A percentile compares a stretch with the other conserved stretches of the same genome.
Evolutionary conservation across 2,888 invertebrate species (phyloP).

Genomic region (Lucinisca nassula): DNA sequence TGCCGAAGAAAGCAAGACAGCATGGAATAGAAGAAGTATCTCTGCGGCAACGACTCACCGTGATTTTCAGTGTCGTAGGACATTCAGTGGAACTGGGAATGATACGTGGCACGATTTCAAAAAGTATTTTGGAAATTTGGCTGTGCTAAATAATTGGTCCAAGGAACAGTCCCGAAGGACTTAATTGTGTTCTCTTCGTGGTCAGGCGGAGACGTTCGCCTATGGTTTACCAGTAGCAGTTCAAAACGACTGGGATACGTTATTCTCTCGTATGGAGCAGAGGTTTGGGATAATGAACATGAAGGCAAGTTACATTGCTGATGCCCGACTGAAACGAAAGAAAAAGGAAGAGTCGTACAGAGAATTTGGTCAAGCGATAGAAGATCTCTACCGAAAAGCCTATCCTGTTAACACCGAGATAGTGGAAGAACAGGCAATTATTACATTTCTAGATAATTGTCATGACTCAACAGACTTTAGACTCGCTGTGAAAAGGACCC

Average conservation of each 20-base stretch:
- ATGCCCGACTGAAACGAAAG: constrained; percentile 37
- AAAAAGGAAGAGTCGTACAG: constrained; percentile 37
- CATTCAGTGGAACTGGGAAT: constrained; percentile 28
- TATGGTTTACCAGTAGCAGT: constrained; percentile 37
- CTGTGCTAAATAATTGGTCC: constrained; percentile 18
- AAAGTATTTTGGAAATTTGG: constrained; percentile 36
- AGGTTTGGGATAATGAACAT: constrained; percentile 41
- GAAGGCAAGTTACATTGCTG: constrained; percentile 53
- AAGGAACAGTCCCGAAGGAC: constrained; percentile 31
- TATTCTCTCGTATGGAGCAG: constrained; percentile 37
- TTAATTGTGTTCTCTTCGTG: constrained; percentile 36
- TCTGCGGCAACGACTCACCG: not conserved
- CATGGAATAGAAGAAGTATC: not conserved
- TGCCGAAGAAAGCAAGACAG: not conserved
- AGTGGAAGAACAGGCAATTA: constrained; percentile 40
- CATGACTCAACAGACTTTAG: constrained; percentile 49
- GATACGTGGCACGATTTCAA: constrained; percentile 28
- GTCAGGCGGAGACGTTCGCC: constrained; percentile 50
- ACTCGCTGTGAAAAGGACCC: constrained; percentile 49
- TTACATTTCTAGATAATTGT: constrained; percentile 50
- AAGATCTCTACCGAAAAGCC: constrained; percentile 47
- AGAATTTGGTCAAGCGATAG: constrained; percentile 53
- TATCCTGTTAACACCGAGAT: constrained; percentile 42
- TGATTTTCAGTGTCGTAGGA: constrained; percentile 22
- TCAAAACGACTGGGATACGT: constrained; percentile 7